Evolutionary conservation across 2,113 vertebrate species (phyloP), one percentile per base, ranked within the genome.

Genomic region (Onychorhynchus coronatus): DNA sequence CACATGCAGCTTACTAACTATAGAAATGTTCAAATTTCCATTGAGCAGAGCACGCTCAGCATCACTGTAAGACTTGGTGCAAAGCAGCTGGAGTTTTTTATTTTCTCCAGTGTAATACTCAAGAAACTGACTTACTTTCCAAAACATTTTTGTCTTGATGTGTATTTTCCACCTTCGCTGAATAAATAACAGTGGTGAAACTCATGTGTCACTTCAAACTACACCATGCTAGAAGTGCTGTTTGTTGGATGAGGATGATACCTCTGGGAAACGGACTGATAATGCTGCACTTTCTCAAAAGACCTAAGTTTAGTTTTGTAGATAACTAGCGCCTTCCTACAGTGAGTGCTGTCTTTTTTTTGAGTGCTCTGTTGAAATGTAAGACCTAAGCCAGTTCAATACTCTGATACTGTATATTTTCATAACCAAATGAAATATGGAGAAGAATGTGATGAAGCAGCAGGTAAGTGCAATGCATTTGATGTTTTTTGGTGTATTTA

Each of bases 131-230:
- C 31, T 63, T 78, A n/a, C 42, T 88, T 74, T 82, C 14, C 10
- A 67, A 78, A 78, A 53, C 85, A 11, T 33, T 89, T 70, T 91
- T 66, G 24, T 53, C 24, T 63, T 77, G 15, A 49, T 81, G 37
- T 0, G 0, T 9, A 25, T 82, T 88, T 81, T 82, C 15, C 12
- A 61, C 7, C 39, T 44, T 58, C 16, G 11, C 30, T 53, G 9
- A 70, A 30, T 77, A 71, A 73, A 9, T 44, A 81, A 39, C 17
- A 35, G 20, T 44, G 46, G 47, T n/a, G 19, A 55, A 46, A 46
- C 33, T 86, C 35, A n/a, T 20, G 72, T 47, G 8, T 82, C 4
- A 7, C 23, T 93, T 90, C 33, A 72, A 46, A 79, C 61, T 85
- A 31, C 6, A 10, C 24, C 4, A 3, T 76, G 14, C 61, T 67